phyloP scores from a whole-genome alignment of 2,888 invertebrate genomes.

The Stegana nigrithorax region DNA sequence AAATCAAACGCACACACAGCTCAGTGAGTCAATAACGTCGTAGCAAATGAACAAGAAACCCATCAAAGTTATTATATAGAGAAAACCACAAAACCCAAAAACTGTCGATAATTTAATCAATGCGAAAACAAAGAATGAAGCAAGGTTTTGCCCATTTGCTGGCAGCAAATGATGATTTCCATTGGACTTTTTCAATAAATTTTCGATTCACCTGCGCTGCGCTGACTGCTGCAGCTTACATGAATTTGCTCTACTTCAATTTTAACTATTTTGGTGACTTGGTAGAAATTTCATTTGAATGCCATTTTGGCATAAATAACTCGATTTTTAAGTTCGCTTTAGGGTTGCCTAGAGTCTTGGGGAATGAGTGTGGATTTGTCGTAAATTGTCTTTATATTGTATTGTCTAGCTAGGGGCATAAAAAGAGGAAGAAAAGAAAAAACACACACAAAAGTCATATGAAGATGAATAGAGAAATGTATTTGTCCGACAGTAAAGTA shows the following conservation, averaged over 20 bases:
- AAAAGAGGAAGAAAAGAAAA: no score
- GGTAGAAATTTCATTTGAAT: not conserved
- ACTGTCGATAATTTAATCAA: slow-evolving; percentile 7
- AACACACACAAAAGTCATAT: slow-evolving; percentile 10
- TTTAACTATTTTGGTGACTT: not conserved
- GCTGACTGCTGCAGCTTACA: not conserved
- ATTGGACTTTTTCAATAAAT: not conserved
- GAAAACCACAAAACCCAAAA: not conserved
- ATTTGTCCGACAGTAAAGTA: not conserved
- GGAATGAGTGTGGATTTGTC: no score
- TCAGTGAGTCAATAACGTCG: not conserved
- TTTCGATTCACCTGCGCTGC: not conserved
- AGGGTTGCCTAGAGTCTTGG: no score
- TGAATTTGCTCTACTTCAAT: not conserved
- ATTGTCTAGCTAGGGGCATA: not conserved
- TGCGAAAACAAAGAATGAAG: not conserved
- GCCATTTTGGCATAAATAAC: slow-evolving; percentile 3
- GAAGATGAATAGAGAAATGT: no score
- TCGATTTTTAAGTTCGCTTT: not conserved
- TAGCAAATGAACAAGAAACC: not conserved
- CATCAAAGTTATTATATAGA: not conserved
- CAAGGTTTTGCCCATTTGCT: not conserved
- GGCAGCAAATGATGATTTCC: not conserved
- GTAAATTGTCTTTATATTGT: not conserved
- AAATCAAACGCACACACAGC: not conserved